Base-by-base conservation (phyloP, 2,797 vertebrate genomes). In the Argyrosomus regius region DNA sequence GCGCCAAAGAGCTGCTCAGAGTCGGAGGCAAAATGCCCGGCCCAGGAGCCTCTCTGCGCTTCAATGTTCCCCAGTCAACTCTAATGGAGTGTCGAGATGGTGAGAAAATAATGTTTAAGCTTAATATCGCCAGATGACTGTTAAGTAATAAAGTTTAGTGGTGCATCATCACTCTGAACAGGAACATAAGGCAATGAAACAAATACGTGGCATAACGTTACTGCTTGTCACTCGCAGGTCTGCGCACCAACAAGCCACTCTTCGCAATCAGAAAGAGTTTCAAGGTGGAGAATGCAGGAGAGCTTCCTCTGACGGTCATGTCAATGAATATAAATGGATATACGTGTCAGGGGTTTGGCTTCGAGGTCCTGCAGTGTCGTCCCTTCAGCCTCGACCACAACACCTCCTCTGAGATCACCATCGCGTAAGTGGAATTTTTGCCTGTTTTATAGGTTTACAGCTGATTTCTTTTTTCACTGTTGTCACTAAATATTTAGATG, bases 321-420 rank as follows among this genome's bases (percentile, higher is more conserved):
- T 97, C 97, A 6, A 97, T 99, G 97, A 98, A 96, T 81, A 98
- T 99, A 84, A 99, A 96, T 85, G 98, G 98, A 2, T 99, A 99
- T 87, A 96, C 95, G 82, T 99, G 98, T 91, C 98, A 99, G 89
- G 98, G 98, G 20, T 99, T 98, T 61, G 98, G 98, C 60, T 99
- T 99, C 28, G 97, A 99, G 95, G 97, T 99, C 50, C 94, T 98
- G 65, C 97, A 98, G 77, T 99, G 98, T 91, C 95, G 87, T 18
- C 92, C 95, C 46, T 98, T 99, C 90, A 96, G 93, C 68, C 89
- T 99, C 63, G 95, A 96, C 83, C 96, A 97, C 88, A 99, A 98
- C 91, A 89, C 95, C 7, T 97, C 98, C 45, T 96, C 96, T 1
- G 98, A 99, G 85, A 97, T 99, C 91, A 98, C 96, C 75, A 98